Percentiles rank a stretch among this genome's conserved stretches.
Conservation (phyloP, 2,888 invertebrate species). For the Latrodectus elegans region DNA sequence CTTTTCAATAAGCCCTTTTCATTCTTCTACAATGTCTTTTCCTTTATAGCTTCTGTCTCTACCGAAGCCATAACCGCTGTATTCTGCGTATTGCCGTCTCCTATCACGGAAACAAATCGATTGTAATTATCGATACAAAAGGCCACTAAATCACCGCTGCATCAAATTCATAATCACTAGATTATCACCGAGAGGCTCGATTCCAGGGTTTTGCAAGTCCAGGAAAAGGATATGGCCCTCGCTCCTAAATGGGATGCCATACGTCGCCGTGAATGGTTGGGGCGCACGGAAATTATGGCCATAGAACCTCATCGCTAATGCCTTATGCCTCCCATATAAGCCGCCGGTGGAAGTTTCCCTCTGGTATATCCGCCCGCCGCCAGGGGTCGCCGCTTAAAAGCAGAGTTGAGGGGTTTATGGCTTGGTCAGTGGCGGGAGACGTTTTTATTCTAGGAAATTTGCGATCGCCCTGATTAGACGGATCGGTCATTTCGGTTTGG, state of each 20-base stretch:
- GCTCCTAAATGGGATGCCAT: slow-evolving; percentile 27
- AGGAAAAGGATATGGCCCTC: slow-evolving; percentile 53
- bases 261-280: slow-evolving; percentile 13
- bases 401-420: slow-evolving; percentile 49
- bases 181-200: slow-evolving; percentile 17
- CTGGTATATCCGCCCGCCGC: slow-evolving; percentile 51
- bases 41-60: background rate
- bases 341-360: background rate
- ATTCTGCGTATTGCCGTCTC: background rate
- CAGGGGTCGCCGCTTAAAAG: slow-evolving; percentile 49
- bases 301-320: slow-evolving; percentile 55
- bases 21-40: slow-evolving; percentile 6
- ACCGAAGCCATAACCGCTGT: background rate
- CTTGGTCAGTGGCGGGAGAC: slow-evolving; percentile 24
- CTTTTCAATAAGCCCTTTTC: slow-evolving; percentile 2
- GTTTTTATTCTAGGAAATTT: slow-evolving; percentile 10
- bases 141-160: slow-evolving; percentile 52
- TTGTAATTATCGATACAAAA: slow-evolving; percentile 65
- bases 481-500: background rate
- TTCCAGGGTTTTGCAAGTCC: slow-evolving; percentile 42
- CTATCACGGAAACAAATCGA: slow-evolving; percentile 48
- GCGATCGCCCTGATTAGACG: background rate
- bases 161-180: slow-evolving; percentile 60
- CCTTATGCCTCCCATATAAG: slow-evolving; percentile 16
- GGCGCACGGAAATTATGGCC: slow-evolving; percentile 58